Conservation (phyloP, 2,113 vertebrate species). For the Leuciscus idus region DNA sequence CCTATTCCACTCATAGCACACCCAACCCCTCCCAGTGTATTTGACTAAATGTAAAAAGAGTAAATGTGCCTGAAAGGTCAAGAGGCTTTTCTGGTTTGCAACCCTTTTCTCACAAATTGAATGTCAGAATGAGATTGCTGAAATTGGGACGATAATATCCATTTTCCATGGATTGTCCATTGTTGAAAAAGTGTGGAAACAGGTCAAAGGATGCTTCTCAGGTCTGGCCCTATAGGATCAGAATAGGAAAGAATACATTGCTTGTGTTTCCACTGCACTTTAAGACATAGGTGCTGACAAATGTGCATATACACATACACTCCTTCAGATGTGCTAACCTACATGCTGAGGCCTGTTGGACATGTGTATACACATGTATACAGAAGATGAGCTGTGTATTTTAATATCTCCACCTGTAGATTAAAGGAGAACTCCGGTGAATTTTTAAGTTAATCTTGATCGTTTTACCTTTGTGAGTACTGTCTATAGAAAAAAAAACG, state of each 20-base stretch:
- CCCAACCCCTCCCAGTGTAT: not conserved
- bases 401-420: not conserved
- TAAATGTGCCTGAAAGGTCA: constrained; percentile 9
- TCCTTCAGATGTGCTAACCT: not conserved
- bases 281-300: not conserved
- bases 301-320: not conserved
- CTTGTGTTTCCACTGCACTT: not conserved
- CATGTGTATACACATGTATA: not conserved
- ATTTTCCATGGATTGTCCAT: not conserved
- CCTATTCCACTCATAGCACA: not conserved
- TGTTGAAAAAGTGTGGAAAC: not conserved
- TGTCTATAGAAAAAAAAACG: no score
- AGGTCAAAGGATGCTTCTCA: not conserved
- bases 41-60: constrained; percentile 17
- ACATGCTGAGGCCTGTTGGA: not conserved
- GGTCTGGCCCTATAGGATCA: not conserved
- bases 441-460: no score
- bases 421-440: no score
- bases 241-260: not conserved
- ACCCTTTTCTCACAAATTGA: not conserved
- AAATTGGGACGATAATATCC: not conserved
- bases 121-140: constrained; percentile 12
- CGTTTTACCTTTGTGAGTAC: no score
- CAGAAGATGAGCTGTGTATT: not conserved
- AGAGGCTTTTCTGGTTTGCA: not conserved